A percentile compares a stretch with the other conserved stretches of the same genome.
These are phyloP conservation scores for Epicauta chinensis DNA, from an alignment of 1,140 invertebrate species.

Conservation along the genomic window DNA sequence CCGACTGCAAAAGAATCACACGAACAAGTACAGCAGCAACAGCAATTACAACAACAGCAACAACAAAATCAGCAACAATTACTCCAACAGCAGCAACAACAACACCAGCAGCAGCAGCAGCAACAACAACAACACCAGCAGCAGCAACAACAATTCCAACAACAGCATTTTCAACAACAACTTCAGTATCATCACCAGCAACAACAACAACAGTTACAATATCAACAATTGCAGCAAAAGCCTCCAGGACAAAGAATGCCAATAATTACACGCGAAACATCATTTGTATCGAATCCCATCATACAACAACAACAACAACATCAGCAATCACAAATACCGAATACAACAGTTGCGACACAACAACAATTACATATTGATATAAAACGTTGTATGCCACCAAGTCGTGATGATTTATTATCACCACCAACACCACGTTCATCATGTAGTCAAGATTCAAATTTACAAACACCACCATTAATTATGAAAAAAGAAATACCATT, in stretches of 20 bases:
- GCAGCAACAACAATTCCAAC: conserved; percentile 35
- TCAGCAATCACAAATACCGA: conserved; percentile 7
- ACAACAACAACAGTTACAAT: conserved; percentile 25
- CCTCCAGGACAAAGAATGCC: conserved; percentile 30
- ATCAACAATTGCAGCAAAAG: background rate
- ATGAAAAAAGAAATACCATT: conserved; percentile 33
- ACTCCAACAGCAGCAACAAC: conserved; percentile 42
- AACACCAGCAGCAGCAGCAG: conserved; percentile 4
- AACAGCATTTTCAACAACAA: conserved; percentile 58
- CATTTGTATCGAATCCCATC: conserved; percentile 47
- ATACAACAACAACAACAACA: conserved; percentile 23
- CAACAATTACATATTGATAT: conserved; percentile 40
- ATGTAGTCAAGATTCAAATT: conserved; percentile 39
- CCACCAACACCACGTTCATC: conserved; percentile 38
- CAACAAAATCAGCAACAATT: conserved; percentile 36
- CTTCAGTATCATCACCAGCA: conserved; percentile 36
- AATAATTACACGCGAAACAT: conserved; percentile 50
- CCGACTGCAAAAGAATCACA: conserved; percentile 38
- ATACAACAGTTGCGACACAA: conserved; percentile 9
- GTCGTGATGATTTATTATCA: conserved; percentile 41
- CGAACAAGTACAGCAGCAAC: conserved; percentile 27
- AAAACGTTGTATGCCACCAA: conserved; percentile 38
- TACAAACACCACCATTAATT: conserved; percentile 38
- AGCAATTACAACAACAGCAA: conserved; percentile 8
- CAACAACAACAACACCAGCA: conserved; percentile 1